Percentiles rank a stretch among this genome's conserved stretches.
phyloP scores from a whole-genome alignment of 2,888 invertebrate species.

The Hyppa rectilinea region DNA sequence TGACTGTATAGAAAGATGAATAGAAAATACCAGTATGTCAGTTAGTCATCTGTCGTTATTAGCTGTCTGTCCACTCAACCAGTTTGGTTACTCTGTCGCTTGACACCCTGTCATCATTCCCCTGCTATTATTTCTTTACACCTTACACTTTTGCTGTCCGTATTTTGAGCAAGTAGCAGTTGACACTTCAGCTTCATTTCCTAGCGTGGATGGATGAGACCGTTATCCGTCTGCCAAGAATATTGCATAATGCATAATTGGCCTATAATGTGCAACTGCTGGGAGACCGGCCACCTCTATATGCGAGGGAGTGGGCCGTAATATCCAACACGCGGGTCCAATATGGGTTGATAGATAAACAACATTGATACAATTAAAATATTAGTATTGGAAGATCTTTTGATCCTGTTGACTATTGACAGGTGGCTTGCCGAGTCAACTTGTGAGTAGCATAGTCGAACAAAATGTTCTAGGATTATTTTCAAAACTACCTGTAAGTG shows the following conservation, averaged over 20 bases:
- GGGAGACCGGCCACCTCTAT: no score
- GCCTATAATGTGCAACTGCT: no score
- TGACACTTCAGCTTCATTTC: conserved; percentile 13
- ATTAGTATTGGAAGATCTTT: not conserved
- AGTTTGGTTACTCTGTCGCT: conserved; percentile 20
- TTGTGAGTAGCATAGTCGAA: no score
- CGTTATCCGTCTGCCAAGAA: not conserved
- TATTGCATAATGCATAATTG: no score
- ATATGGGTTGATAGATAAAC: no score
- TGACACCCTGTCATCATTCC: conserved; percentile 23
- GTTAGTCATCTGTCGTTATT: conserved; percentile 22
- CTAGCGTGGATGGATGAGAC: not conserved
- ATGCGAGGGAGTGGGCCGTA: no score
- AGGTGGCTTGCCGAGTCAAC: no score
- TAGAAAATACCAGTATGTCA: conserved; percentile 44
- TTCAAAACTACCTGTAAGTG: no score
- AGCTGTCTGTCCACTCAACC: conserved; percentile 19
- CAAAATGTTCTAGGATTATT: no score
- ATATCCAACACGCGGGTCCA: no score
- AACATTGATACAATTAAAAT: not conserved
- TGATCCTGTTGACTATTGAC: not conserved
- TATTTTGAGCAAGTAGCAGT: conserved; percentile 20
- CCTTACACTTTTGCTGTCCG: conserved; percentile 43
- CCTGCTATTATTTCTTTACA: conserved; percentile 27
- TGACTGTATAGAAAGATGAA: conserved; percentile 29